Evolutionary conservation across 2,113 vertebrate genomes (phyloP).

Genomic region (Pyxicephalus adspersus): DNA sequence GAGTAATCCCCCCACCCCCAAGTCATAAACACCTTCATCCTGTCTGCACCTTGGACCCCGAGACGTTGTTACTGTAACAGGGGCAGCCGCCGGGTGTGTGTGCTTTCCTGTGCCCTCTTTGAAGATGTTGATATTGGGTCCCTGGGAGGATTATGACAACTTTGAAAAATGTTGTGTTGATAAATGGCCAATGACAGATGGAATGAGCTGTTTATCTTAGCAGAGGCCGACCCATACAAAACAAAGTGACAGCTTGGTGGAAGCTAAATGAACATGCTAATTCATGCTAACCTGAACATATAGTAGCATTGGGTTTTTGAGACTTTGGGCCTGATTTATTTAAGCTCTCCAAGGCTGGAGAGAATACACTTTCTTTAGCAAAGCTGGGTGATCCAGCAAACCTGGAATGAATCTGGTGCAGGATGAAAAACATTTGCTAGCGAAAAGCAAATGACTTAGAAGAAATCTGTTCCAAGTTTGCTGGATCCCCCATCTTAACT

Average conservation of each 20-base stretch:
- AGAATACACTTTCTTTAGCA: no score
- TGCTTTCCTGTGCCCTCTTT: conserved; percentile 20
- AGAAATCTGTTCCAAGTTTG: no score
- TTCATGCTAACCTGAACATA: not conserved
- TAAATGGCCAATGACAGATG: conserved; percentile 35
- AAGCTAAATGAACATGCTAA: not conserved
- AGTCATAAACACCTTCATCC: conserved; percentile 50
- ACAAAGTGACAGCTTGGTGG: not conserved
- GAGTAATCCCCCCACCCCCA: conserved; percentile 64
- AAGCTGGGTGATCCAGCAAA: no score
- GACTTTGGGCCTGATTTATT: no score
- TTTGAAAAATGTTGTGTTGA: conserved; percentile 28
- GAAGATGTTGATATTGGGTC: conserved; percentile 1
- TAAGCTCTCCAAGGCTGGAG: no score
- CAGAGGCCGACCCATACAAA: not conserved
- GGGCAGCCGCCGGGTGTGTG: not conserved
- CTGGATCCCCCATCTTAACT: no score
- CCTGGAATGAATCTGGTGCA: no score
- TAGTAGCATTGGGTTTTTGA: not conserved
- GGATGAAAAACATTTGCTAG: no score
- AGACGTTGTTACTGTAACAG: conserved; percentile 53
- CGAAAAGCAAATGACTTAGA: no score
- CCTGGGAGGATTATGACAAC: not conserved
- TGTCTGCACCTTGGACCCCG: conserved; percentile 56
- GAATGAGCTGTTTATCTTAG: conserved; percentile 38